Evolutionary conservation across 1,140 invertebrate genomes (phyloP).

Genomic region (Archivesica marissinica): DNA sequence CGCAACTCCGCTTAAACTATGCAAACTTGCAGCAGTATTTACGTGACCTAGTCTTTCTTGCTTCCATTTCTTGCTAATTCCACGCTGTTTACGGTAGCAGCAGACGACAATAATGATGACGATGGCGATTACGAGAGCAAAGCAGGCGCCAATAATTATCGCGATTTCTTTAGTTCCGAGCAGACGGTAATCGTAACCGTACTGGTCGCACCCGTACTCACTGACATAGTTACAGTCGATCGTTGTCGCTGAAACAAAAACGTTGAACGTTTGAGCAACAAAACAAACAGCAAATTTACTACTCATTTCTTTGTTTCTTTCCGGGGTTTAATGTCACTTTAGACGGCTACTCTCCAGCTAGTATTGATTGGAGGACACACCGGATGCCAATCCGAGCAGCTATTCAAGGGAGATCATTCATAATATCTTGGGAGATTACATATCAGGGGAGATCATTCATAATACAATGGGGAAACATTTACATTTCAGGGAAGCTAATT

Average conservation of each 20-base stretch:
- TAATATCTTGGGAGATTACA: too few species aligned
- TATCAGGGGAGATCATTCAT: too few species aligned
- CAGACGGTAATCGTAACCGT: conserved; percentile 56
- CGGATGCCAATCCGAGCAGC: too few species aligned
- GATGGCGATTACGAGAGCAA: conserved; percentile 51
- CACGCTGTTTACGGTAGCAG: conserved; percentile 59
- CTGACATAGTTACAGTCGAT: conserved; percentile 36
- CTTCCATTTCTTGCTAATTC: conserved; percentile 49
- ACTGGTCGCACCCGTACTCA: conserved; percentile 51
- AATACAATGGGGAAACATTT: too few species aligned
- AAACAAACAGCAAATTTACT: too few species aligned
- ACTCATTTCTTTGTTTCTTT: too few species aligned
- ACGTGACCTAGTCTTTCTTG: conserved; percentile 61
- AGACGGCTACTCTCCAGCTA: too few species aligned
- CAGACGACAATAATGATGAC: conserved; percentile 47
- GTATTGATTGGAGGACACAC: too few species aligned
- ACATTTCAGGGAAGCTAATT: too few species aligned
- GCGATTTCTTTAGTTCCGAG: conserved; percentile 60
- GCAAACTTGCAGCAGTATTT: conserved; percentile 63
- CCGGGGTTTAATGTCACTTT: too few species aligned
- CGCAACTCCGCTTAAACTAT: conserved; percentile 50
- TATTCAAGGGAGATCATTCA: too few species aligned
- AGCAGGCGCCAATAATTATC: conserved; percentile 41
- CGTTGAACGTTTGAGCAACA: too few species aligned
- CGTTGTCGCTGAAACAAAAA: conserved; percentile 18